Base-by-base conservation (phyloP, 2,113 vertebrate genomes). In the Dolichallabes microphthalmus region DNA sequence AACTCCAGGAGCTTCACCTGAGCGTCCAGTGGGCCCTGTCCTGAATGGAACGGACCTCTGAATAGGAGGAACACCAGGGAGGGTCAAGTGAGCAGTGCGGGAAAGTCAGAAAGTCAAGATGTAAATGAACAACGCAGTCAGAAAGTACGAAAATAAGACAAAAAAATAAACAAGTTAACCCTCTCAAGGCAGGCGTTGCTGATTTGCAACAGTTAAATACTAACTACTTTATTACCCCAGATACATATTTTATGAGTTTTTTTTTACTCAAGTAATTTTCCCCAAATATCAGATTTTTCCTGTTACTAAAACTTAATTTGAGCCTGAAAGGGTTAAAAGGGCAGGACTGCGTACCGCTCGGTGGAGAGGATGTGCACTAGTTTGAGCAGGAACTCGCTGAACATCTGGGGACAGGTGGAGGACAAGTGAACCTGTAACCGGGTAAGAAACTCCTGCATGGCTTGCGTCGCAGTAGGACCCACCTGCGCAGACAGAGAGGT, bases 1-100 rank as follows among this genome's bases (percentile, higher is more conserved):
- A 98, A 99, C 91, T 99, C 98, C 90, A 99, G 87, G 58, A 99
- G 96, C 89, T 99, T 99, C 85, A 99, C 97, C 93, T 99, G 98
- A 10, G 98, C 98, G 55, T 99, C 98, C 87, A 99, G 90, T 0
- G 98, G 98, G 75, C 98, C 98, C 90, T 98, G 97, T 14, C 97
- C 98, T 0, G 96, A 96, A 90, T 99, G 97, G 92, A 99, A 99
- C 61, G 98, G 96, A 88, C 98, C 98, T 91, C 98, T 99, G 86
- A 35, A 80, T 30, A 66, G 4, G 25, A 27, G 55, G 0, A 45
- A 3, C 20, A 74, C 7, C 0, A 60, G 66, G 22, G 6, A 39
- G 8, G 7, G 27, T 30, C 45, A 52, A 52, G 3, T 35, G 13
- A 79, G 0, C 6, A 60, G 55, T 13, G 73, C 7, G n/a, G 17